Conservation (phyloP, 2,113 vertebrate species). For the Lagopus muta region DNA sequence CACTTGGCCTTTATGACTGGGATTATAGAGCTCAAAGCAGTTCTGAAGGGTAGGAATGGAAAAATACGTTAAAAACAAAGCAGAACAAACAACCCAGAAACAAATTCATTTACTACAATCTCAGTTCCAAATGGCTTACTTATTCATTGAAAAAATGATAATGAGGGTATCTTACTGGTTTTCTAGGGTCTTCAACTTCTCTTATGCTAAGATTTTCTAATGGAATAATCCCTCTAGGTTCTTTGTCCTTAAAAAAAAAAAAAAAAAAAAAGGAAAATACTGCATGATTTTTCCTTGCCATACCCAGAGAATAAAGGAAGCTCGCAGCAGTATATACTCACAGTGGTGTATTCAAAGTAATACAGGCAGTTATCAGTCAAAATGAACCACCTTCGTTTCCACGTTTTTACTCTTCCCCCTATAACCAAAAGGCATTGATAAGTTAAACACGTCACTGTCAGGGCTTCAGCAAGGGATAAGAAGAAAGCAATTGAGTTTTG, state of each 20-base stretch:
- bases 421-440: constrained; percentile 45
- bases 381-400: constrained; percentile 99
- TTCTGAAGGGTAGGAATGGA: constrained; percentile 79
- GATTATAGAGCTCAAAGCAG: constrained; percentile 97
- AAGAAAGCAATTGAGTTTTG: background rate
- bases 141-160: background rate
- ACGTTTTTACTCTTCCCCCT: constrained; percentile 98
- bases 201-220: constrained; percentile 97
- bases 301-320: background rate
- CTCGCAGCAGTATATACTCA: constrained; percentile 75
- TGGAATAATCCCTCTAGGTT: constrained; percentile 96
- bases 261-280: background rate
- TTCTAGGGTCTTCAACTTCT: constrained; percentile 96
- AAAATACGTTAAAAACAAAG: background rate
- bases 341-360: constrained; percentile 99
- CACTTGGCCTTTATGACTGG: constrained; percentile 95
- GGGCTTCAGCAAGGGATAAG: background rate
- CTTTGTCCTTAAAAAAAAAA: constrained; percentile 82
- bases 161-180: constrained; percentile 82
- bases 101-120: background rate
- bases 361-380: constrained; percentile 98
- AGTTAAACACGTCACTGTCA: background rate
- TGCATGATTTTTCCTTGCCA: background rate
- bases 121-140: background rate
- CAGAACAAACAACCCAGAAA: background rate